These are phyloP conservation scores for Temnopleurus reevesii DNA, from an alignment of 53 echinoderm and acorn worm genomes.

Conservation along the genomic window DNA sequence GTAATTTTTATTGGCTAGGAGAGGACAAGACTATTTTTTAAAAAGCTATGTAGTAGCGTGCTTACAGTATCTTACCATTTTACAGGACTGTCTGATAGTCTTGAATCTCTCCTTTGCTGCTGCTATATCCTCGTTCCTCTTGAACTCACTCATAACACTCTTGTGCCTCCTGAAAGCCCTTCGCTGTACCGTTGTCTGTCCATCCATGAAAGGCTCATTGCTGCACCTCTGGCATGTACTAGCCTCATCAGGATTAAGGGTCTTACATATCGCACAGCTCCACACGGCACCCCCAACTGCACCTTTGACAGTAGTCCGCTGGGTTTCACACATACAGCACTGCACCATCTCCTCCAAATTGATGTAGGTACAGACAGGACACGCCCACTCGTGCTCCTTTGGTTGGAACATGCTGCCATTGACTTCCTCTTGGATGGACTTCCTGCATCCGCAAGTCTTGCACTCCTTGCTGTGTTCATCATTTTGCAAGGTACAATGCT, in stretches of 20 bases:
- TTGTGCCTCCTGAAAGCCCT: conserved; percentile 66
- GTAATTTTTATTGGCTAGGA: too few relatives aligned
- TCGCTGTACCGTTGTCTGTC: background rate
- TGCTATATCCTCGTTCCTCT: conserved; percentile 77
- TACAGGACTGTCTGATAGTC: conserved; percentile 76
- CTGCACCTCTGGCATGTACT: conserved; percentile 24
- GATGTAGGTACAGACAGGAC: conserved; percentile 82
- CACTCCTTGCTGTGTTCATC: conserved; percentile 60
- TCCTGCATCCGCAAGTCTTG: conserved; percentile 57
- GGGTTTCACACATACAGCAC: conserved; percentile 64
- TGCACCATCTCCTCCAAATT: conserved; percentile 64
- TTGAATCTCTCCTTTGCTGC: conserved; percentile 73
- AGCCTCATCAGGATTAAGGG: background rate
- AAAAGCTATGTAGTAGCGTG: too few relatives aligned
- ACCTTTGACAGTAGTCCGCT: background rate
- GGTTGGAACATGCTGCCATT: conserved; percentile 67
- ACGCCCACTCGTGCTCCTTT: conserved; percentile 83
- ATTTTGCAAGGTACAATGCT: conserved; percentile 78
- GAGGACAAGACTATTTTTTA: too few relatives aligned
- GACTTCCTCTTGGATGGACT: conserved; percentile 6
- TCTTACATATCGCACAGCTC: conserved; percentile 46
- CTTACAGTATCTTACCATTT: conserved; percentile 76
- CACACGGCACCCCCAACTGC: background rate
- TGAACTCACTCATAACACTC: conserved; percentile 83
- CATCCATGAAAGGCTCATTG: conserved; percentile 20